A percentile compares a stretch with the other conserved stretches of the same genome.
These are phyloP conservation scores for Lontra canadensis DNA, from an alignment of 2,113 vertebrate species.

Conservation along the genomic window DNA sequence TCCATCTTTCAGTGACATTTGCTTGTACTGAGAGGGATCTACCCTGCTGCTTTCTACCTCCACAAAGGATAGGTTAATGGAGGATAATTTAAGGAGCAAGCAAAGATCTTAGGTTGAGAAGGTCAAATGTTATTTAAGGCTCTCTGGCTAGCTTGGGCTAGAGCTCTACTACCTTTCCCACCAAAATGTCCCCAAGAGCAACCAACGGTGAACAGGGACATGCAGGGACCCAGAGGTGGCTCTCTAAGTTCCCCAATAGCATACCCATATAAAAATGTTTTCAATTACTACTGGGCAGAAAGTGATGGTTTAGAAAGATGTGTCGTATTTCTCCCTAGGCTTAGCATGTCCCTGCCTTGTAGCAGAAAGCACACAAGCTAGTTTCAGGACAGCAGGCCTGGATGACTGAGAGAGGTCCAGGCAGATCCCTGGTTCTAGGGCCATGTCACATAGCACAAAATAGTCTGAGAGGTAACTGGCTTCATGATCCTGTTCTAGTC, in stretches of 20 bases:
- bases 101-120: neutral
- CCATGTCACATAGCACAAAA: neutral
- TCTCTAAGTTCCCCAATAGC: neutral
- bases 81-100: neutral
- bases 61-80: neutral
- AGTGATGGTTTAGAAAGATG: neutral
- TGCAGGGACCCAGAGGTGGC: neutral
- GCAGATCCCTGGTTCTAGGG: neutral
- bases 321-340: neutral
- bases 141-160: neutral
- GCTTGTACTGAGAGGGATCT: neutral
- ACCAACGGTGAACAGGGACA: neutral
- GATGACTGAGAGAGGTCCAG: neutral
- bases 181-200: neutral
- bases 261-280: neutral
- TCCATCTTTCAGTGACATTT: constrained; percentile 18
- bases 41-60: neutral
- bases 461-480: neutral
- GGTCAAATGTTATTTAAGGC: neutral
- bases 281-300: neutral
- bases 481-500: neutral
- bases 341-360: neutral
- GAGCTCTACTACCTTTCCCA: neutral
- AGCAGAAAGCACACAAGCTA: neutral
- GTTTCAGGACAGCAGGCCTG: neutral